A percentile compares a stretch with the other conserved stretches of the same genome.
These are phyloP conservation scores for Clinocottus analis DNA, from an alignment of 2,113 vertebrate species.

Conservation along the genomic window DNA sequence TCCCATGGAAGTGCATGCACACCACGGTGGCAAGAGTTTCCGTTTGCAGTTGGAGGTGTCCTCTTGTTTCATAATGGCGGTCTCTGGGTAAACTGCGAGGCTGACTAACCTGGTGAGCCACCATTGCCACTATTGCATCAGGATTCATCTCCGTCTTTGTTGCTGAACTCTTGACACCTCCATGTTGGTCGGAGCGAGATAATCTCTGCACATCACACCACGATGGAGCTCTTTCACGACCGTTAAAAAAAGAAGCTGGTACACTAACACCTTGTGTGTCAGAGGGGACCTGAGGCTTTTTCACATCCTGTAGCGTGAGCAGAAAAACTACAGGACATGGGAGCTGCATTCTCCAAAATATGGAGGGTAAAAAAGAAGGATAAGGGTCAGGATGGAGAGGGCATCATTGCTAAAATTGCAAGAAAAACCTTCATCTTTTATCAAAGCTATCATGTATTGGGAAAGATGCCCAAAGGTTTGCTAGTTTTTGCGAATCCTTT, in stretches of 20 bases:
- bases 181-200: background rate
- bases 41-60: background rate
- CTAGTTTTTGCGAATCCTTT: no score
- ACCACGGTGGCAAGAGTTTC: slow-evolving; percentile 17
- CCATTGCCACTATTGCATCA: background rate
- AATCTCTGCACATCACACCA: background rate
- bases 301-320: slow-evolving; percentile 4
- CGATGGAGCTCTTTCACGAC: background rate
- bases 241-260: background rate
- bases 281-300: slow-evolving; percentile 12
- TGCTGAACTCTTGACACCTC: background rate
- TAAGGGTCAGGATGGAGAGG: slow-evolving; percentile 28
- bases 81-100: background rate
- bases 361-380: slow-evolving; percentile 20
- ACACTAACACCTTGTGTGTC: background rate
- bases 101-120: background rate
- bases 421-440: background rate
- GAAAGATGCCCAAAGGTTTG: background rate
- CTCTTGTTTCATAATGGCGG: background rate
- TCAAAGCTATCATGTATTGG: slow-evolving; percentile 22
- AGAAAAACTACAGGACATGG: background rate
- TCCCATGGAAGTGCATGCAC: slow-evolving; percentile 19
- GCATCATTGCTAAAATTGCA: slow-evolving; percentile 38
- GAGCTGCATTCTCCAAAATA: background rate
- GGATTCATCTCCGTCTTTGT: background rate